Evolutionary conservation across 2,797 vertebrate genomes (phyloP), one percentile per base, ranked within the genome.

Genomic region (Dipus sagitta): DNA sequence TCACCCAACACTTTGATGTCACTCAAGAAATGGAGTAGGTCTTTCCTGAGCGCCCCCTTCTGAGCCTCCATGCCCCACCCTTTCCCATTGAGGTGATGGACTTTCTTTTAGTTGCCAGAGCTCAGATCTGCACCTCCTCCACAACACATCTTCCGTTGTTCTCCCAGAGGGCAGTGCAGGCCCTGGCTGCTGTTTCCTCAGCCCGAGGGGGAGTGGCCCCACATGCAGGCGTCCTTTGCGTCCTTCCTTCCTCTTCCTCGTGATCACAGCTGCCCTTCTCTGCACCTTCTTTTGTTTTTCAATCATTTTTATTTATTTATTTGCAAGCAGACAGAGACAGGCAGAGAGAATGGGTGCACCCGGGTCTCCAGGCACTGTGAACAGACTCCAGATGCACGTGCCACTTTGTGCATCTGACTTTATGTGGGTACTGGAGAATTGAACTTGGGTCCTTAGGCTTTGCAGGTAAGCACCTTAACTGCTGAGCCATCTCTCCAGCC

Each of bases 151-250:
- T 4, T 26, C 0, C 67, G 4, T 2, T 21, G 62, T 80, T 28
- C n/a, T 80, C 24, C 1, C 0, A 2, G 10, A 8, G 12, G 1
- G 12, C 5, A 11, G 2, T 52, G 18, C 42, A n/a, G 11, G 14
- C 13, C 60, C 42, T 8, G 10, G 64, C 54, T 58, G 3, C 54
- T 58, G 54, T 15, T 14, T 58, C 54, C 54, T 58, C n/a, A 30
- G n/a, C 60, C 74, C 60, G 68, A 47, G 28, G 78, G 32, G 74
- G 52, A 47, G 13, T 0, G 62, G 67, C 1, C 21, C 15, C 24
- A 2, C 1, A 9, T 65, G 65, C 32, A 67, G 58, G 60, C 8
- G n/a, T 26, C 68, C 32, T 85, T 60, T 58, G 14, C 3, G 54
- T 1, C 18, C 78, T 67, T 82, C 18, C 54, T 62, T 15, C 26